phyloP scores from a whole-genome alignment of 1,140 invertebrate genomes.

The Meteorus sp. region DNA sequence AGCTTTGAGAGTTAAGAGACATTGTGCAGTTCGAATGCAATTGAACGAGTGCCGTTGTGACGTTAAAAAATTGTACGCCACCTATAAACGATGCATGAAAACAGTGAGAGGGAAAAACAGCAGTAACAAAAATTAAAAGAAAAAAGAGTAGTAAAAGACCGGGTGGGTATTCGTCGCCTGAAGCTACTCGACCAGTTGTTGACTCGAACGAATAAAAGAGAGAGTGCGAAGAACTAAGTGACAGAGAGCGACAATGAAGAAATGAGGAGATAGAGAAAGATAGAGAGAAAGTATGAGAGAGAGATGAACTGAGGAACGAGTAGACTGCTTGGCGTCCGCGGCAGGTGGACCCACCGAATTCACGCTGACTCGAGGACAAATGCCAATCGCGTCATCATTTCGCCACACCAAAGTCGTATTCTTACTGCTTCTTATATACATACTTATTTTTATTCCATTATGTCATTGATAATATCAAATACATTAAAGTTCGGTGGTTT shows the following conservation, averaged over 20 bases:
- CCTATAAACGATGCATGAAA: no score
- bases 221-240: neutral
- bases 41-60: neutral
- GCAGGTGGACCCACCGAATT: conserved; percentile 25
- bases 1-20: no score
- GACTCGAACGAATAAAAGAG: no score
- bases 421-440: conserved; percentile 15
- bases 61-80: neutral
- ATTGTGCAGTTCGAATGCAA: no score
- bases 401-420: conserved; percentile 6
- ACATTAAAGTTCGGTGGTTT: no score
- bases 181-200: conserved; percentile 7
- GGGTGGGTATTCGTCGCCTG: conserved; percentile 8
- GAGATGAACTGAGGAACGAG: conserved; percentile 18
- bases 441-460: conserved; percentile 1
- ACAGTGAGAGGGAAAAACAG: neutral
- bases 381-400: conserved; percentile 14
- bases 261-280: no score
- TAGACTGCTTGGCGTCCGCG: conserved; percentile 23
- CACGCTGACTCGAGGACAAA: conserved; percentile 20
- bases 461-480: neutral
- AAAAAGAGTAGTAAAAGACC: conserved; percentile 1
- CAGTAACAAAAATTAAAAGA: neutral
- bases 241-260: neutral
- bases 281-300: conserved; percentile 3